Evolutionary conservation across 2,888 invertebrate genomes (phyloP).

Genomic region (Tridacna crocea): DNA sequence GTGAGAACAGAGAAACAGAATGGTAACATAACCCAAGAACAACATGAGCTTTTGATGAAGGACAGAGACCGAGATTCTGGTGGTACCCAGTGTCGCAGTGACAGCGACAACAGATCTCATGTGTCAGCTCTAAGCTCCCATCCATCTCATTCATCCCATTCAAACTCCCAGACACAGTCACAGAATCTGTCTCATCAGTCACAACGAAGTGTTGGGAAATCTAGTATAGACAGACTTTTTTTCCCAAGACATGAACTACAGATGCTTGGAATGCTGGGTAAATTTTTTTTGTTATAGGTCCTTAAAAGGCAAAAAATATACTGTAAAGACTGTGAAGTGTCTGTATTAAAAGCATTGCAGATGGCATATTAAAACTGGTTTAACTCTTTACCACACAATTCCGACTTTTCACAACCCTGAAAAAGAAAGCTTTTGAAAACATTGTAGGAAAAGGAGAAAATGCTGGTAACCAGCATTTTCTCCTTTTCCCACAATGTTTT

Average conservation of each 20-base stretch:
- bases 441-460: too few relatives aligned
- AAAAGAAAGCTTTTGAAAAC: too few relatives aligned
- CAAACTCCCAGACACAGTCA: constrained; percentile 78
- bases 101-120: constrained; percentile 84
- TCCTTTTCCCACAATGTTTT: too few relatives aligned
- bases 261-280: constrained; percentile 86
- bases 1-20: constrained; percentile 87
- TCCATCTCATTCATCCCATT: constrained; percentile 85
- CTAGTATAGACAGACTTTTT: constrained; percentile 90
- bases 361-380: too few relatives aligned
- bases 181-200: constrained; percentile 63
- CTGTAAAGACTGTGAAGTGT: too few relatives aligned
- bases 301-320: background rate
- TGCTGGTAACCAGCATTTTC: too few relatives aligned
- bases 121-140: constrained; percentile 83
- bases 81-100: constrained; percentile 83
- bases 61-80: constrained; percentile 81
- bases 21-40: constrained; percentile 85
- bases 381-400: too few relatives aligned
- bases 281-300: constrained; percentile 33
- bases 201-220: constrained; percentile 70
- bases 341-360: too few relatives aligned
- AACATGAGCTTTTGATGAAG: constrained; percentile 83
- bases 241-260: constrained; percentile 89
- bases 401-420: too few relatives aligned